Evolutionary conservation across 2,797 vertebrate species (phyloP), one percentile per base, ranked within the genome.

Genomic region (Eutrigla gurnardus): DNA sequence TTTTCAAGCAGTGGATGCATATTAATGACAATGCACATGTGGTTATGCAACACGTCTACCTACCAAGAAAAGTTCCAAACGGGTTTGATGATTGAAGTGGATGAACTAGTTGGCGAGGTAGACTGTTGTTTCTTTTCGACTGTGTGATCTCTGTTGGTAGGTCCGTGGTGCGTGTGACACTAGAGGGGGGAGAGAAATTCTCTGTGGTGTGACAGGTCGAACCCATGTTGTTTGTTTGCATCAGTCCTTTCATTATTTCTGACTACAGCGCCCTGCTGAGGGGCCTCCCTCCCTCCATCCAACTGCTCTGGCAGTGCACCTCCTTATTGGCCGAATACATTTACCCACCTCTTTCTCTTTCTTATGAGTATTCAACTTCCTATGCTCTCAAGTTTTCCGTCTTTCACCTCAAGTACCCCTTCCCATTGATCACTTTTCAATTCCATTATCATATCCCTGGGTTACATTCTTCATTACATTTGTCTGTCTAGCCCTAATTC

Each of bases 141-240:
- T 50, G 5, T 59, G 43, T 10, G 33, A 57, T 69, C 25, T 43
- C 14, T 62, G 42, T 53, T 57, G 25, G 25, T 25, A 25, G 25
- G 25, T 25, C 25, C 25, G 25, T 25, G 25, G 11, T 59, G 66
- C 58, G 36, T 39, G 32, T 60, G 17, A 39, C 18, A 46, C 37
- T 5, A 10, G 18, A 47, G 7, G 11, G 49, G 5, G 18, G 4
- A 57, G 18, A 1, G 55, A 10, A 39, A 4, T 10, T 60, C 36
- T 78, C 33, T 65, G 46, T 36, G 9, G 64, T 46, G 57, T 61
- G 73, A 73, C 69, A 67, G 57, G 15, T 57, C 1, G 10, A 52
- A 68, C 15, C 36, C 14, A 72, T 35, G 64, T 73, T 40, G 63
- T 49, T 75, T 74, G 67, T 75, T 86, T 86, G 75, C 65, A 71